These are phyloP conservation scores for Scomber scombrus DNA, from an alignment of 2,113 vertebrate genomes.

Conservation along the genomic window DNA sequence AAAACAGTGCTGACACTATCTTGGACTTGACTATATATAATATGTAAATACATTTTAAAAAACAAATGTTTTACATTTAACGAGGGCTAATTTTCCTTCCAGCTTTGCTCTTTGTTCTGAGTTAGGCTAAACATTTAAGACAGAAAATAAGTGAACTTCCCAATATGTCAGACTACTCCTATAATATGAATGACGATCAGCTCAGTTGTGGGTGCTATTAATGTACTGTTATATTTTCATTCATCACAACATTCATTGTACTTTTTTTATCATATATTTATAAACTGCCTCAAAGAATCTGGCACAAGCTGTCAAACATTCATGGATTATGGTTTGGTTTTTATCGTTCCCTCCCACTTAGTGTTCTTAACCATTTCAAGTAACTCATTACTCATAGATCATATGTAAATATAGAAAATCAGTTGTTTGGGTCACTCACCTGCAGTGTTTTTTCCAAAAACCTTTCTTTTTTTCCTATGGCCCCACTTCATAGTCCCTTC, in stretches of 20 bases:
- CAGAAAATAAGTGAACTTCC: too few species aligned
- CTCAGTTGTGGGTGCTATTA: neutral
- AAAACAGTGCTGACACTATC: too few species aligned
- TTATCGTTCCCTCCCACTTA: conserved; percentile 27
- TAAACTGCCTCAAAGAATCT: neutral
- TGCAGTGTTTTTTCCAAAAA: conserved; percentile 52
- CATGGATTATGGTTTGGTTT: conserved; percentile 15
- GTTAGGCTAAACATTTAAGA: too few species aligned
- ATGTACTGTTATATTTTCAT: neutral
- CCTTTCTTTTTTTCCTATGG: conserved; percentile 66
- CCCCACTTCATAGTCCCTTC: conserved; percentile 24
- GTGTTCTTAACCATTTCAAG: conserved; percentile 19
- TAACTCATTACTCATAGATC: conserved; percentile 30
- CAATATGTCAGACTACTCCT: too few species aligned
- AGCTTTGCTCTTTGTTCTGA: too few species aligned
- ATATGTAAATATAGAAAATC: conserved; percentile 22
- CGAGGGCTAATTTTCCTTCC: too few species aligned
- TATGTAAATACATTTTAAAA: too few species aligned
- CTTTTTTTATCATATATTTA: neutral
- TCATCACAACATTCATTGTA: neutral
- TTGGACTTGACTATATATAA: too few species aligned
- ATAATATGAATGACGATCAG: too few species aligned
- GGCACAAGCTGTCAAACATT: conserved; percentile 19
- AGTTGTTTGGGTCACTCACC: conserved; percentile 60
- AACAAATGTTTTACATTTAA: too few species aligned